A percentile compares a stretch with the other conserved stretches of the same genome.
phyloP scores from a whole-genome alignment of 2,113 vertebrate genomes.

The Cyprinodon brontotheroides region DNA sequence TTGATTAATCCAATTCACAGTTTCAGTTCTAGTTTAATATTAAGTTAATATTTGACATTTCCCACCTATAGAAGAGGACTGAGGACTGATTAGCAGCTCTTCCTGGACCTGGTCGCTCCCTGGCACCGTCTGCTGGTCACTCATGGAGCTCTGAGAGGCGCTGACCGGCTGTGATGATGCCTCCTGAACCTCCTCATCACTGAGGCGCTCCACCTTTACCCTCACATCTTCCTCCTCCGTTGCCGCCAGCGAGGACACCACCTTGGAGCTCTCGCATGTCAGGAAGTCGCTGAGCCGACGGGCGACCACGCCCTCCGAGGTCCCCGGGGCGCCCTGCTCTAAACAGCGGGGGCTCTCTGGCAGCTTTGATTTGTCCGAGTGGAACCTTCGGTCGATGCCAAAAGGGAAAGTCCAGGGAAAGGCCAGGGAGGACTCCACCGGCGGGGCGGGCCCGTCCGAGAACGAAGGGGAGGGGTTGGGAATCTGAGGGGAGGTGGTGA shows the following conservation, averaged over 20 bases:
- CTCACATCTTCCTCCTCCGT: constrained; percentile 92
- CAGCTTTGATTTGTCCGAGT: constrained; percentile 92
- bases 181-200: constrained; percentile 96
- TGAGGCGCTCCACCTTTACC: constrained; percentile 95
- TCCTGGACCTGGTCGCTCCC: constrained; percentile 97
- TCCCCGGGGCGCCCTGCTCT: constrained; percentile 84
- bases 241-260: constrained; percentile 79
- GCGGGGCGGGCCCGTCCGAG: constrained; percentile 87
- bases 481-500: constrained; percentile 91
- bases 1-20: too few relatives aligned
- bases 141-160: constrained; percentile 95
- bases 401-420: constrained; percentile 99
- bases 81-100: constrained; percentile 97
- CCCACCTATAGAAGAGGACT: constrained; percentile 98
- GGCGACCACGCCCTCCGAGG: constrained; percentile 79
- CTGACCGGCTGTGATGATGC: constrained; percentile 93
- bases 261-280: constrained; percentile 92
- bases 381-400: constrained; percentile 92
- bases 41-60: not conserved
- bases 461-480: constrained; percentile 91
- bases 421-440: constrained; percentile 93
- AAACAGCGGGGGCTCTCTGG: constrained; percentile 89
- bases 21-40: not conserved
- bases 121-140: constrained; percentile 97
- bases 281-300: constrained; percentile 89